A percentile compares a stretch with the other conserved stretches of the same genome.
phyloP scores from a whole-genome alignment of 2,797 vertebrate genomes.

The Cirrhinus molitorella region DNA sequence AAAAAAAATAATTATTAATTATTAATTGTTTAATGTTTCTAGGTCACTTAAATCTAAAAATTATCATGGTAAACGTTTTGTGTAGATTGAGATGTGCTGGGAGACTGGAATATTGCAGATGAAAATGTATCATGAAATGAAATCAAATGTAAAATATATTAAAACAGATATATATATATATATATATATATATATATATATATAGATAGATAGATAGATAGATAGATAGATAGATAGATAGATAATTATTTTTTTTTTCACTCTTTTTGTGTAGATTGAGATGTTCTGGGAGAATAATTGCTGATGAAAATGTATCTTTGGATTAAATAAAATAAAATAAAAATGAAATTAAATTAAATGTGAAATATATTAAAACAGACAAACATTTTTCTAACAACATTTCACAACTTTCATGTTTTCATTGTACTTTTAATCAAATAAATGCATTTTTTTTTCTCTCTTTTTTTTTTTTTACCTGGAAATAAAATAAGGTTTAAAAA shows the following conservation, averaged over 20 bases:
- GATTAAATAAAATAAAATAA: background rate
- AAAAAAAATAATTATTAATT: too few relatives aligned
- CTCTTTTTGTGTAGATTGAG: slow-evolving; percentile 3
- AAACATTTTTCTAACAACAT: too few relatives aligned
- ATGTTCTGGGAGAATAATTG: slow-evolving; percentile 9
- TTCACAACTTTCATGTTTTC: background rate
- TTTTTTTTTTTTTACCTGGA: too few relatives aligned
- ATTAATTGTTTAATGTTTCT: slow-evolving; percentile 5
- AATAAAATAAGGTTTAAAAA: too few relatives aligned
- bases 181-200: too few relatives aligned
- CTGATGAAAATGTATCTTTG: background rate
- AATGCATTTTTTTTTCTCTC: background rate
- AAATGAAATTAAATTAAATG: too few relatives aligned
- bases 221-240: too few relatives aligned
- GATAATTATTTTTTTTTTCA: too few relatives aligned
- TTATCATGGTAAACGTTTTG: background rate
- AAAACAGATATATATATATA: too few relatives aligned
- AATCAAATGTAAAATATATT: too few relatives aligned
- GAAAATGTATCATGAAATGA: background rate
- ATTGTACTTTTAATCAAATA: background rate
- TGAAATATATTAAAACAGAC: too few relatives aligned
- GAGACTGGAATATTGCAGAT: background rate
- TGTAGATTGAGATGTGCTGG: slow-evolving; percentile 2
- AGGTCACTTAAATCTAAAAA: background rate
- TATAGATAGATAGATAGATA: too few relatives aligned